phyloP scores from a whole-genome alignment of 2,888 invertebrate genomes.

The Chymomyza fuscimana region DNA sequence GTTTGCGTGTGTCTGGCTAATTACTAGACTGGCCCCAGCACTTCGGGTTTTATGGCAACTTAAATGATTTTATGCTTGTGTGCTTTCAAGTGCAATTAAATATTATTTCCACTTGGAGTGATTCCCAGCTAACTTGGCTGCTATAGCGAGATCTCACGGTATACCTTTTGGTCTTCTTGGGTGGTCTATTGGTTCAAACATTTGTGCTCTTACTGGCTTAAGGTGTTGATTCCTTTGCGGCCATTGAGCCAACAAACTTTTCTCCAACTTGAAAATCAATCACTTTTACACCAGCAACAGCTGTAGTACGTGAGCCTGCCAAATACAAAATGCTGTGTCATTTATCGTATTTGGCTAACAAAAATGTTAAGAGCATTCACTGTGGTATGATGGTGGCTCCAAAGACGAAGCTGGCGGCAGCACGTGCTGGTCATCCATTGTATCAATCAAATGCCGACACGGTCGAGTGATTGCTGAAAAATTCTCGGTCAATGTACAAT shows the following conservation, averaged over 20 bases:
- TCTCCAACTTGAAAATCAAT: conserved; percentile 51
- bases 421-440: conserved; percentile 39
- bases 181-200: not conserved
- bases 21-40: not conserved
- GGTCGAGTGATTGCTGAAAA: conserved; percentile 67
- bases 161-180: not conserved
- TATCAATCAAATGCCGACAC: conserved; percentile 68
- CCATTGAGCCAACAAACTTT: not conserved
- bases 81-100: conserved; percentile 58
- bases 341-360: conserved; percentile 49
- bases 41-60: not conserved
- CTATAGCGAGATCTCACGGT: too few relatives aligned
- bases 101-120: conserved; percentile 10
- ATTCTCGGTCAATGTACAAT: conserved; percentile 71
- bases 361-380: not conserved
- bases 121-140: too few relatives aligned
- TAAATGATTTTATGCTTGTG: conserved; percentile 48
- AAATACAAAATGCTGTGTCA: conserved; percentile 61
- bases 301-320: conserved; percentile 43
- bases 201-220: not conserved
- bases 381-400: too few relatives aligned
- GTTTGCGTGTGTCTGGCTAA: not conserved
- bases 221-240: not conserved
- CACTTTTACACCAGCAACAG: conserved; percentile 45
- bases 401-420: not conserved